phyloP scores from a whole-genome alignment of 2,888 invertebrate genomes.

The Erebia epiphron region DNA sequence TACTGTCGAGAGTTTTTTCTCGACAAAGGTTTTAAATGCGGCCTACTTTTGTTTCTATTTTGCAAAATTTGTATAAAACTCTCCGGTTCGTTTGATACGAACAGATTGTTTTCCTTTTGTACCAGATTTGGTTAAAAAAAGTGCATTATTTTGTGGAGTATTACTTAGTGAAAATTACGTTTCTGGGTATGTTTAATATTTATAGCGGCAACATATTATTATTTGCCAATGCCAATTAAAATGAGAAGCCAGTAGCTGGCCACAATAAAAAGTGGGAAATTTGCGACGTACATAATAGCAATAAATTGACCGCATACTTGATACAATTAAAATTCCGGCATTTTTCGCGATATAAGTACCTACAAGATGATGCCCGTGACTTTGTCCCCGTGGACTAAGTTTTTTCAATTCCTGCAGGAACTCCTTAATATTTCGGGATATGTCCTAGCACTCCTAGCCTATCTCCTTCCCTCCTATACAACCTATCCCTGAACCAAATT shows the following conservation, averaged over 20 bases:
- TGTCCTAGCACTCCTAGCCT: too few species aligned
- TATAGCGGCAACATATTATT: too few species aligned
- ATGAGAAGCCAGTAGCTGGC: too few species aligned
- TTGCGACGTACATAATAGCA: slow-evolving; percentile 18
- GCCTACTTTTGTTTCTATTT: slow-evolving; percentile 27
- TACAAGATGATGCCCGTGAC: too few species aligned
- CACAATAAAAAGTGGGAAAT: too few species aligned
- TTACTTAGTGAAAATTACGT: slow-evolving; percentile 8
- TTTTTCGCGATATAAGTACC: slow-evolving; percentile 28
- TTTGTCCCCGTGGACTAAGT: too few species aligned
- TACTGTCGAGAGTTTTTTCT: slow-evolving; percentile 14
- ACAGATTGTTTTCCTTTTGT: slow-evolving; percentile 11
- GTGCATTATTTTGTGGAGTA: slow-evolving; percentile 9
- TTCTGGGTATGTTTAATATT: background rate
- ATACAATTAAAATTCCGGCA: slow-evolving; percentile 36
- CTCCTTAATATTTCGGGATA: too few species aligned
- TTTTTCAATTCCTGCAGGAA: too few species aligned
- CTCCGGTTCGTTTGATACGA: slow-evolving; percentile 18
- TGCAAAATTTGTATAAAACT: slow-evolving; percentile 13
- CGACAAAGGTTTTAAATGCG: slow-evolving; percentile 20
- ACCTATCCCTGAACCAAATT: too few species aligned
- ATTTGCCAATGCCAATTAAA: too few species aligned
- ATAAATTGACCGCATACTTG: slow-evolving; percentile 27
- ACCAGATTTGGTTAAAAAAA: background rate
- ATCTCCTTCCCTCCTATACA: too few species aligned